Evolutionary conservation across 92 coral and sea anemone species (phyloP).

Genomic region (Umimayanthus chanpuru): DNA sequence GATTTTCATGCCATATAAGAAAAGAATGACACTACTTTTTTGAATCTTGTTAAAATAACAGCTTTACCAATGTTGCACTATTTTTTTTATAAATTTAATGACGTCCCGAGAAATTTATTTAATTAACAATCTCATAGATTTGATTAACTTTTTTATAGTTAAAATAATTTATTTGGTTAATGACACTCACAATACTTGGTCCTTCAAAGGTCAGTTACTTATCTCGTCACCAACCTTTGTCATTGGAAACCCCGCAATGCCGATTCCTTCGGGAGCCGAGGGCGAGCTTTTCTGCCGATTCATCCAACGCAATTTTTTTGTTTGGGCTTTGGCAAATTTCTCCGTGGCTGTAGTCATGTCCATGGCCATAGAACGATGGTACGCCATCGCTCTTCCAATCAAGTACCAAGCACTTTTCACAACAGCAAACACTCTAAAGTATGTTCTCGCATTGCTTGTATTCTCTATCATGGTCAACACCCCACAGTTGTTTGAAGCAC

Average conservation of each 20-base stretch:
- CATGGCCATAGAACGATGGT: constrained; percentile 9
- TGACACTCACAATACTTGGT: too few species aligned
- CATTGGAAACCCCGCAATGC: neutral
- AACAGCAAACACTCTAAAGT: neutral
- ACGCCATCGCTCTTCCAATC: neutral
- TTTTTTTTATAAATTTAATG: too few species aligned
- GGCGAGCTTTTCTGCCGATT: constrained; percentile 5
- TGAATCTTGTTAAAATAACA: too few species aligned
- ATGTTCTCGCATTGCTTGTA: neutral
- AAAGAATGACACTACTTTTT: too few species aligned
- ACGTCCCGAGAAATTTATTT: too few species aligned
- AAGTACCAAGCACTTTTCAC: neutral
- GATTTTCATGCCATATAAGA: too few species aligned
- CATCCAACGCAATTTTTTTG: constrained; percentile 12
- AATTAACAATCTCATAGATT: too few species aligned
- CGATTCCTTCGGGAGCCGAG: neutral
- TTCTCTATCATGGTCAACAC: neutral
- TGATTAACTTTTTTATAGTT: too few species aligned
- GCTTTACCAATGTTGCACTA: too few species aligned
- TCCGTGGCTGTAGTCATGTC: constrained; percentile 1
- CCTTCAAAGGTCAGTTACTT: neutral
- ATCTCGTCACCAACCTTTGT: constrained; percentile 1
- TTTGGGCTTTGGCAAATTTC: constrained; percentile 5
- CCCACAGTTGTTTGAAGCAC: neutral
- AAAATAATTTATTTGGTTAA: too few species aligned